Percentiles rank a stretch among this genome's conserved stretches.
These are phyloP conservation scores for Pampusana beccarii DNA, from an alignment of 2,113 vertebrate genomes.

Conservation along the genomic window DNA sequence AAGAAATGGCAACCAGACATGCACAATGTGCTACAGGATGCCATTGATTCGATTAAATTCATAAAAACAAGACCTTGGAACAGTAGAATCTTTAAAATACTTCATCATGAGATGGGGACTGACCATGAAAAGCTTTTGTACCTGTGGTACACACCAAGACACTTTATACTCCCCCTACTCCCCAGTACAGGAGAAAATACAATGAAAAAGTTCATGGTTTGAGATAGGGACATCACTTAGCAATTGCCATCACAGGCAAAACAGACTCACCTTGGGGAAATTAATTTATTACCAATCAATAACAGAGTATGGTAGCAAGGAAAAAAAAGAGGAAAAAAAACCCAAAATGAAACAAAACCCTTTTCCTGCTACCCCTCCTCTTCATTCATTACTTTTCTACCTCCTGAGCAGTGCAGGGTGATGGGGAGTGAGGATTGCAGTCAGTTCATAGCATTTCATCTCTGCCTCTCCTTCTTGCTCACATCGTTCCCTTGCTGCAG, in stretches of 20 bases:
- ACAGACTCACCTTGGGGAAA: not conserved
- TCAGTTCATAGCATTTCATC: not conserved
- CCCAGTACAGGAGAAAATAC: not conserved
- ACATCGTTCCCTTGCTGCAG: too few species aligned
- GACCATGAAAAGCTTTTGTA: not conserved
- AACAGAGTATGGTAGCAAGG: not conserved
- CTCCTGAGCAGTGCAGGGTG: too few species aligned
- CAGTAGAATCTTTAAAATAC: too few species aligned
- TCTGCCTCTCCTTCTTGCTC: not conserved
- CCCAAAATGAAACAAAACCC: not conserved
- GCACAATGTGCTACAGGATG: not conserved
- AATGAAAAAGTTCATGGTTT: not conserved
- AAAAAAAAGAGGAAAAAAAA: not conserved
- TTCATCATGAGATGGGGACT: rapidly evolving
- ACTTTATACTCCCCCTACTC: too few species aligned
- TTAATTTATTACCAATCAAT: not conserved
- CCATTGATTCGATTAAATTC: too few species aligned
- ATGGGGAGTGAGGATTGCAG: not conserved
- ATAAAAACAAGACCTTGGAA: too few species aligned
- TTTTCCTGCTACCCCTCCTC: not conserved
- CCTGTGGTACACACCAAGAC: too few species aligned
- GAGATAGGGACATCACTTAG: not conserved
- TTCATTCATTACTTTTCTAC: not conserved
- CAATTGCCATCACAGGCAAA: not conserved
- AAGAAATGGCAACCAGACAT: not conserved